phyloP scores from a whole-genome alignment of 30 jellyfish, hydroid and myxozoan species.

The Mastigias papua region DNA sequence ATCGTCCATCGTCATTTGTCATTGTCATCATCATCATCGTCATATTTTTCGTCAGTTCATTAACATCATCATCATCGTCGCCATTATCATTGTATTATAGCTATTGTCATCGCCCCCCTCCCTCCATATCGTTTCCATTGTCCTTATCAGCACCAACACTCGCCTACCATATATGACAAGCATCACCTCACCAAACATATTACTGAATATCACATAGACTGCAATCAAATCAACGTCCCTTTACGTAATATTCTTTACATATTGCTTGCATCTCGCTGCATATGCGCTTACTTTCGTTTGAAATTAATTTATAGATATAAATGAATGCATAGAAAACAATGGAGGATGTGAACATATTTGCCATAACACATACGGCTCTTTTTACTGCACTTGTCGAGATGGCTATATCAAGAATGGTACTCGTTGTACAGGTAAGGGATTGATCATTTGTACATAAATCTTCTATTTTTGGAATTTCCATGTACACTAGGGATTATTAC shows the following conservation, averaged over 20 bases:
- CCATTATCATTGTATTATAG: conserved; percentile 18
- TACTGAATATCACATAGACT: too few relatives aligned
- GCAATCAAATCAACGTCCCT: too few relatives aligned
- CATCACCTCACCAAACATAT: too few relatives aligned
- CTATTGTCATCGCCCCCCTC: conserved; percentile 2
- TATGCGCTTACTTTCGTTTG: too few relatives aligned
- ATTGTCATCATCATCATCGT: conserved; percentile 11
- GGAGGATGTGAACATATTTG: conserved; percentile 40
- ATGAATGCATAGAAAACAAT: conserved; percentile 36
- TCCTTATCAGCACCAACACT: conserved; percentile 8
- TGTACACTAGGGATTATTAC: too few relatives aligned
- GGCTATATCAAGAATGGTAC: conserved; percentile 23
- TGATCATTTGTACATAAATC: not conserved
- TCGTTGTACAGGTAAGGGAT: not conserved
- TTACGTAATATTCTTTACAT: too few relatives aligned
- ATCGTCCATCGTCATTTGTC: too few relatives aligned
- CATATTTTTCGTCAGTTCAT: conserved; percentile 14
- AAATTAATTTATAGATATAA: conserved; percentile 25
- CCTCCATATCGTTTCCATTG: not conserved
- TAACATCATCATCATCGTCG: conserved; percentile 18
- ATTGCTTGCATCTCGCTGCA: too few relatives aligned
- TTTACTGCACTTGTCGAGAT: conserved; percentile 32
- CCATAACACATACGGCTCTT: conserved; percentile 20
- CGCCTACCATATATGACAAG: too few relatives aligned
- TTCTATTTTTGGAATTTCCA: too few relatives aligned